phyloP scores from a whole-genome alignment of 2,888 invertebrate species.

The Diarsia brunnea region DNA sequence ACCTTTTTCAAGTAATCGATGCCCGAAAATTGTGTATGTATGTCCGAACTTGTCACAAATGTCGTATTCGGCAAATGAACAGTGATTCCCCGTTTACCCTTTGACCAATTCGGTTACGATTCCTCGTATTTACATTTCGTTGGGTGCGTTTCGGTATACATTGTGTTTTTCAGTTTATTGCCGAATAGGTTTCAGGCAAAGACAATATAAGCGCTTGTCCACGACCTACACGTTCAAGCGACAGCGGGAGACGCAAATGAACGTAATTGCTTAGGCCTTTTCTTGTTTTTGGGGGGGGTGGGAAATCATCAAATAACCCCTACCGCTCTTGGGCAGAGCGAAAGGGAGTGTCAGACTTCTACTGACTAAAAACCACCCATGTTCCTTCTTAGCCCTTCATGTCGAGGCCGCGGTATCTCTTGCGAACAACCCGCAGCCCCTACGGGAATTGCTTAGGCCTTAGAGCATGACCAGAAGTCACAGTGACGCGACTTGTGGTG shows the following conservation, averaged over 20 bases:
- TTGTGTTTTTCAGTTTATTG: slow-evolving; percentile 76
- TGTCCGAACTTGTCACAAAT: slow-evolving; percentile 75
- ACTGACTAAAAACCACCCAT: no score
- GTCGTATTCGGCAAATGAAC: slow-evolving; percentile 79
- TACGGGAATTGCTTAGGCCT: no score
- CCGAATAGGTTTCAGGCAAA: slow-evolving; percentile 47
- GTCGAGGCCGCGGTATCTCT: no score
- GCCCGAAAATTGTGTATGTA: slow-evolving; percentile 47
- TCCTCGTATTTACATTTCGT: slow-evolving; percentile 78
- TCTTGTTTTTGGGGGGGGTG: no score
- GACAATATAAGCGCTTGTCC: not conserved
- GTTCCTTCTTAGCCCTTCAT: no score
- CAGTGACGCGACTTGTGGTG: not conserved
- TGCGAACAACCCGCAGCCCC: no score
- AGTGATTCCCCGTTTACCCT: slow-evolving; percentile 82
- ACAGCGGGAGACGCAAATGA: not conserved
- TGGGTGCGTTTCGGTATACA: slow-evolving; percentile 70
- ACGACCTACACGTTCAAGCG: not conserved
- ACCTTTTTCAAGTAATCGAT: slow-evolving; percentile 37
- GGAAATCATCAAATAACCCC: no score
- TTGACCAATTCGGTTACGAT: slow-evolving; percentile 81
- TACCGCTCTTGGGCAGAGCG: no score
- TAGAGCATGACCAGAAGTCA: not conserved
- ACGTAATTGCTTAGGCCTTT: not conserved
- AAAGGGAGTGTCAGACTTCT: no score